Base-by-base conservation (phyloP, 1,140 invertebrate genomes). In the Pogonus chalceus region DNA sequence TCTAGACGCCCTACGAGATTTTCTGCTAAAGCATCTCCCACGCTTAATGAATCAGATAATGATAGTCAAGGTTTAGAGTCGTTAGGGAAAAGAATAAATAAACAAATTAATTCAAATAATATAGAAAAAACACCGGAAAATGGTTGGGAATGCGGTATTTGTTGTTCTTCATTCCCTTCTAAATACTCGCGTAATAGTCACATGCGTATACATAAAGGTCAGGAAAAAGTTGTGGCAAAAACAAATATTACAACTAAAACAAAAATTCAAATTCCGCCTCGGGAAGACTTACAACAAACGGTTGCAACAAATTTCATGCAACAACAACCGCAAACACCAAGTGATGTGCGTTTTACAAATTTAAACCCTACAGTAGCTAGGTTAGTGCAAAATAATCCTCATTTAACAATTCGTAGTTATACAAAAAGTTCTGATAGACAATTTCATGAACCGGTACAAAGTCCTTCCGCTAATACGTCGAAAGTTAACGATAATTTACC, bases 141-240 rank as follows among this genome's bases (percentile, higher is more conserved):
- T 4, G 61, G 58, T 23, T 65, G 63, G 24, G 61, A 66, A 12
- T 70, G 68, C 49, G 60, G 59, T 35, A 59, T 67, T n/a, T 69
- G 68, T 52, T 62, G 60, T 22, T 63, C 64, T 0, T 62, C 65
- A 1, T 70, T 70, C 51, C 65, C 65, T 1, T 66, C 67, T 1
- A 62, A 66, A 10, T 63, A 67, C 43, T 70, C 68, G 0, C 55
- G 68, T 21, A 70, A 70, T 35, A 68, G 65, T 52, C 68, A 69
- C 54, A 70, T 69, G 67, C 48, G 67, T 10, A 66, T 69, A 9
- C 67, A 69, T 49, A 43, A 69, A 67, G 55, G 60, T 57, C 4
- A 59, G 24, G 14, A 10, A 23, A 24, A 49, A 24, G 23, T 49
- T 7, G 48, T 20, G 12, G 23, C 4, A 12, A 26, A 24, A 49